Evolutionary conservation across 2,113 vertebrate genomes (phyloP), one percentile per base, ranked within the genome.

Genomic region (Xerus inauris): DNA sequence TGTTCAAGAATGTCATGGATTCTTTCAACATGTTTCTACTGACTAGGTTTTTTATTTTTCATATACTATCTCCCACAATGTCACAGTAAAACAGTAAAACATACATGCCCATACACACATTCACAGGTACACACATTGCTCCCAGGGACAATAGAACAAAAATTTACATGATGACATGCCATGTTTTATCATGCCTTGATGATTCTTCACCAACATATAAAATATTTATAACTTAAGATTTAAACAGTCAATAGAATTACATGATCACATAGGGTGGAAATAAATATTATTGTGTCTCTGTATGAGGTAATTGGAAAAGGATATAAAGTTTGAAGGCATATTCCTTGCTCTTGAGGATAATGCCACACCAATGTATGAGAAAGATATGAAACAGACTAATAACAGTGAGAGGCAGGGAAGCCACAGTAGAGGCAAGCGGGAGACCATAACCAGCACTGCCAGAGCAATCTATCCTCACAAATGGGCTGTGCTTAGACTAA

Each of bases 401-500:
- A 69, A 20, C 40, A 28, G 8, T 28, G 20, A 73, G 13, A n/a
- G 12, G 49, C 16, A 3, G 19, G 1, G 35, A 6, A 4, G 4
- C 0, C 2, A 20, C 0, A 19, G 20, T 10, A 72, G 8, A 69
- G 3, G 8, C 7, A 7, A 2, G 24, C 6, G 9, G 17, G 16
- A 65, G 6, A 75, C 8, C 2, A 12, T n/a, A 47, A 32, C 8
- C 5, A 3, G 2, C 11, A 4, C 45, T 77, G 22, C 3, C 49
- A 42, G 30, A 47, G 7, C 4, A 45, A 30, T 67, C 1, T 45
- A 13, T 32, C 22, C 38, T 62, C 20, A 57, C 35, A 2, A 42
- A 2, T 6, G 1, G 3, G 9, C 32, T 87, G 9, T 72, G 8
- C 3, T 87, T 51, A 73, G 75, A 82, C 10, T 59, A 22, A 57